Conservation (phyloP, 2,888 invertebrate species). For the Linyphia triangularis region DNA sequence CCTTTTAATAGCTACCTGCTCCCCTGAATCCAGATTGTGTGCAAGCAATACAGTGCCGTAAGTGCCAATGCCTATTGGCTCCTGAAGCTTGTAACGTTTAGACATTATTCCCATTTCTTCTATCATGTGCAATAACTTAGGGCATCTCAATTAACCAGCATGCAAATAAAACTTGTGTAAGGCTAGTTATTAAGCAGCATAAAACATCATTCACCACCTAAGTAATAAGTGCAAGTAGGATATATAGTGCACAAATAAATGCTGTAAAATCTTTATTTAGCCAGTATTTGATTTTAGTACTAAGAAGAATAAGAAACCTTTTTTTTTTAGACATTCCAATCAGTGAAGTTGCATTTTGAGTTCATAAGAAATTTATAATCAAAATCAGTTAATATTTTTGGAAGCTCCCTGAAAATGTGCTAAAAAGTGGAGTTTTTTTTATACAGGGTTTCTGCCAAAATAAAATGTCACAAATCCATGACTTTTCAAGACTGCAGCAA, state of each 20-base stretch:
- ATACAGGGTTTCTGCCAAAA: no score
- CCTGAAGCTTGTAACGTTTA: conserved; percentile 95
- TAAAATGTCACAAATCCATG: no score
- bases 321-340: no score
- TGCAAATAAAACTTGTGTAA: conserved; percentile 58
- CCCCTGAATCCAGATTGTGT: conserved; percentile 96
- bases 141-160: conserved; percentile 32
- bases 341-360: no score
- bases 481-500: no score
- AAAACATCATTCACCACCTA: conserved; percentile 67
- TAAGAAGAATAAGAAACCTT: neutral
- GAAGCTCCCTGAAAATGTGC: no score
- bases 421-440: no score
- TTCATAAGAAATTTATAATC: no score
- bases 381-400: no score
- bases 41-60: conserved; percentile 98
- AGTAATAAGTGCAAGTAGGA: conserved; percentile 54
- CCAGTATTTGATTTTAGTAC: no score
- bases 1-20: conserved; percentile 83
- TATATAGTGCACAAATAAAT: conserved; percentile 8
- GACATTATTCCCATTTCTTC: conserved; percentile 81
- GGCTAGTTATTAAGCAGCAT: conserved; percentile 45
- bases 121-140: conserved; percentile 40
- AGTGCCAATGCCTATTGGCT: conserved; percentile 98
- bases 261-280: neutral